Percentiles rank a stretch among this genome's conserved stretches.
These are phyloP conservation scores for Coregonus clupeaformis DNA, from an alignment of 2,113 vertebrate genomes.

Conservation along the genomic window DNA sequence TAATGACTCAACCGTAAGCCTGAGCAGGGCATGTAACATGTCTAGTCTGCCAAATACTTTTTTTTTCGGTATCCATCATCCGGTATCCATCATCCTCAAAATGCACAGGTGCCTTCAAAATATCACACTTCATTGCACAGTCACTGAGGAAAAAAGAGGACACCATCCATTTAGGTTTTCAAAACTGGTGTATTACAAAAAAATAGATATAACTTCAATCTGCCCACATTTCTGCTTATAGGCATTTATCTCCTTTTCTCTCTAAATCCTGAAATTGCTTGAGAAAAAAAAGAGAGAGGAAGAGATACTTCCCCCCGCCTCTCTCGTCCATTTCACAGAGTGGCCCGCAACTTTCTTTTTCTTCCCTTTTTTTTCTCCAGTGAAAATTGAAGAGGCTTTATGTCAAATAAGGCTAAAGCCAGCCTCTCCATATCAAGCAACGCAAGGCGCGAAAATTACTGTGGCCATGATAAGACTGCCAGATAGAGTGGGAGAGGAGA, in stretches of 20 bases:
- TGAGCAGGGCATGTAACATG: slow-evolving; percentile 60
- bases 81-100: slow-evolving; percentile 63
- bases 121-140: slow-evolving; percentile 41
- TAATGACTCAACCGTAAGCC: slow-evolving; percentile 65
- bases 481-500: slow-evolving; percentile 85
- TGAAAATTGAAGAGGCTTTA: slow-evolving; percentile 99
- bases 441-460: slow-evolving; percentile 96
- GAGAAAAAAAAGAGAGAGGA: slow-evolving; percentile 71
- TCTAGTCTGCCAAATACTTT: slow-evolving; percentile 47
- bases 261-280: slow-evolving; percentile 96
- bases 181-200: slow-evolving; percentile 68
- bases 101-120: slow-evolving; percentile 62
- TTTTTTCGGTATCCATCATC: slow-evolving; percentile 22
- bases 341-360: slow-evolving; percentile 83
- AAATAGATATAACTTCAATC: slow-evolving; percentile 74
- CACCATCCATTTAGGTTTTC: slow-evolving; percentile 59
- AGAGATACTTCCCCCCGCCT: slow-evolving; percentile 67
- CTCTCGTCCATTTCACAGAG: slow-evolving; percentile 77
- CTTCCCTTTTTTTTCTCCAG: slow-evolving; percentile 56
- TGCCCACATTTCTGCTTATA: slow-evolving; percentile 77
- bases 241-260: slow-evolving; percentile 95
- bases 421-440: slow-evolving; percentile 99
- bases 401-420: slow-evolving; percentile 99
- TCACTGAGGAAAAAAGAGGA: slow-evolving; percentile 36
- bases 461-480: slow-evolving; percentile 96